Conservation (phyloP, 2,113 vertebrate genomes). For the human (Homo sapiens) region DNA sequence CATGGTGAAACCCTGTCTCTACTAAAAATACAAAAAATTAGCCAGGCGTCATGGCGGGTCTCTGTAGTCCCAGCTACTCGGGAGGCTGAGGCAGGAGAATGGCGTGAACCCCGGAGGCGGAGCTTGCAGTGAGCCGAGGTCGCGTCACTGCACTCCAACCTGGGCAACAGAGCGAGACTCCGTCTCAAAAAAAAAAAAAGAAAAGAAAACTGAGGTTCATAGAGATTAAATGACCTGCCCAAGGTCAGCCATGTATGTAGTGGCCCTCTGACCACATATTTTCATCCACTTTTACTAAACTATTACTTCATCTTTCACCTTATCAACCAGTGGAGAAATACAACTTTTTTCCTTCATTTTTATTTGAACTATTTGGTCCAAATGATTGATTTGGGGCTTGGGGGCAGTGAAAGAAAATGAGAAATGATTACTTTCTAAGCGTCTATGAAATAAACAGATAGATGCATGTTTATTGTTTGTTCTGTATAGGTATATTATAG, state of each 20-base stretch:
- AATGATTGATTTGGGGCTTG: slow-evolving; percentile 42
- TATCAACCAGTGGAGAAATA: not conserved
- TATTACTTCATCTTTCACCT: not conserved
- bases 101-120: too few relatives aligned
- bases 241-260: not conserved
- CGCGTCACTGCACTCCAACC: too few relatives aligned
- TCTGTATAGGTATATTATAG: not conserved
- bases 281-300: not conserved
- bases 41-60: accelerated
- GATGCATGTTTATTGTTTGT: slow-evolving; percentile 41
- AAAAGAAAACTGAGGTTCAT: not conserved
- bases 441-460: slow-evolving; percentile 20
- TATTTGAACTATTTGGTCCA: slow-evolving; percentile 35
- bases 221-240: not conserved
- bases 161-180: too few relatives aligned
- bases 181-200: too few relatives aligned
- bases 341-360: slow-evolving; percentile 16
- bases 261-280: not conserved
- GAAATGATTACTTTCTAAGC: slow-evolving; percentile 38
- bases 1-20: too few relatives aligned
- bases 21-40: too few relatives aligned
- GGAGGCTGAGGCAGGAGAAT: too few relatives aligned
- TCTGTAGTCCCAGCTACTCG: too few relatives aligned
- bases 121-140: too few relatives aligned
- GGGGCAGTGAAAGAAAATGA: not conserved